Evolutionary conservation across 2,888 invertebrate genomes (phyloP).

Genomic region (Conus canariensis): DNA sequence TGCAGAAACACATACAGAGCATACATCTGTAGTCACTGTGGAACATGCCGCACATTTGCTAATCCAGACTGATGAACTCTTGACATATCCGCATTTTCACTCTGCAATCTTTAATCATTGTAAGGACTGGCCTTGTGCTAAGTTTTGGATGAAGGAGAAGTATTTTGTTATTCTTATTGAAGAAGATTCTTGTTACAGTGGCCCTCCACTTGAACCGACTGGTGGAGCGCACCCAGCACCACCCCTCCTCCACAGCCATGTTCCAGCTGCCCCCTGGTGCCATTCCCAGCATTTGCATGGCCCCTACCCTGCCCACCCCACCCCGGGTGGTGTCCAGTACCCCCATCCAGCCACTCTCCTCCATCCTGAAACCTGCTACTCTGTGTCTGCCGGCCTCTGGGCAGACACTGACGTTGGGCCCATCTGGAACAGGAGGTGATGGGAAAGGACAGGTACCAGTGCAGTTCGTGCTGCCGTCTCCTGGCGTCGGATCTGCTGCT

Average conservation of each 20-base stretch:
- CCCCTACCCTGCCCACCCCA: neutral
- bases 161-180: no score
- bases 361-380: conserved; percentile 38
- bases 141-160: no score
- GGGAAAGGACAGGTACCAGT: neutral
- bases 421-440: neutral
- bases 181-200: conserved; percentile 51
- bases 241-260: conserved; percentile 53
- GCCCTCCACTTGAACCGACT: conserved; percentile 67
- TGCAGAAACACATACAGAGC: no score
- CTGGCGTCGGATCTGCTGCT: neutral
- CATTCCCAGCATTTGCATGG: conserved; percentile 47
- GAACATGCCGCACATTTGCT: no score
- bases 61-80: no score
- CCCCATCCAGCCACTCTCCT: neutral
- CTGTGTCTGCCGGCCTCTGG: conserved; percentile 22
- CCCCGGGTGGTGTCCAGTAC: conserved; percentile 24
- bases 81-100: no score
- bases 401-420: conserved; percentile 9
- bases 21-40: no score
- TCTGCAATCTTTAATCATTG: no score
- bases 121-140: no score
- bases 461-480: conserved; percentile 35
- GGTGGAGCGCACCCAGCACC: conserved; percentile 62
- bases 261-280: conserved; percentile 68